Evolutionary conservation across 1,140 invertebrate genomes (phyloP), one percentile per base, ranked within the genome.

Genomic region (Drosophila kanapiae): DNA sequence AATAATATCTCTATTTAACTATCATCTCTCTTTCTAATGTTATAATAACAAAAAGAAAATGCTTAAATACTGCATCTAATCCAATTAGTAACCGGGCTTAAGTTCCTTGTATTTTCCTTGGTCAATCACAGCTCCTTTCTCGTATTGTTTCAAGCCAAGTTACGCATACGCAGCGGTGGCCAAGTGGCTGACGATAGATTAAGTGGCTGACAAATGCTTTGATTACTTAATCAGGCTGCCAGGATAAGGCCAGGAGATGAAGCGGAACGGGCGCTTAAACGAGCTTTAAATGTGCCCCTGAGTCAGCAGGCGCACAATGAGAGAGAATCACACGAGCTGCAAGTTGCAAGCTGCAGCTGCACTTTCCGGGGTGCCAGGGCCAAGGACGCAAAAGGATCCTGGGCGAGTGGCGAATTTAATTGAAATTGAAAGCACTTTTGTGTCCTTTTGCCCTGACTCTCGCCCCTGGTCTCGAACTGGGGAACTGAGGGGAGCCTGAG

Each of bases 361-460:
- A 75, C 54, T 43, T 67, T 71, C 65, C 75, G 23, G 38, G 16
- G 29, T 42, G 42, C 31, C 65, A 74, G 58, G 43, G 14, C 35
- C 16, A 11, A 43, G 58, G 43, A 33, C 31, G 58, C 56, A 58
- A 4, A n/a, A 16, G 56, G 38, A 40, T 18, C 14, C 57, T 9
- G 42, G 42, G 58, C 67, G 67, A 82, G 80, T 80, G 63, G 79
- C 79, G 88, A 90, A 90, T 84, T 90, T 90, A 90, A 90, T 90
- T 90, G 85, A 90, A 90, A 90, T 90, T 90, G 85, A 90, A 90
- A 90, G 85, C 85, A 90, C 85, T 90, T 90, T 82, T 82, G 85
- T 90, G 85, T 90, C 85, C 75, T 81, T 80, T 79, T 75, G 71
- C 80, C 71, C 79, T 64, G 61, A 51, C 38, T 57, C 18, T 54